Base-by-base conservation (phyloP, 2,888 invertebrate genomes). In the Acanthoscelides obtectus region DNA sequence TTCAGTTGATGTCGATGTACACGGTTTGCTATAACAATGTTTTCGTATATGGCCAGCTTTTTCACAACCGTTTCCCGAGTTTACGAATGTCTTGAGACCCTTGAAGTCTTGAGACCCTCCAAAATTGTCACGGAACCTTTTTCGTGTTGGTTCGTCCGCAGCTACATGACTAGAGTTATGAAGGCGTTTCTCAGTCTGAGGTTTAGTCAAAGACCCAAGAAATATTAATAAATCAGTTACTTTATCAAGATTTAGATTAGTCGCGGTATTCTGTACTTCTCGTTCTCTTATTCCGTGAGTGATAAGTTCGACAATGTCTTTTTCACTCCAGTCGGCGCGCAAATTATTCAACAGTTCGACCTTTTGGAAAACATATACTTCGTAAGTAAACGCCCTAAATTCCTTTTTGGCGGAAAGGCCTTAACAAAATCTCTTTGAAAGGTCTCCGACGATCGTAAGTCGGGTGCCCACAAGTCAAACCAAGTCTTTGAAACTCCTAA, bases 351-450 rank as follows among this genome's bases (percentile, higher is more conserved):
- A 69, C 65, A 75, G 65, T 20, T 71, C 22, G 1, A 68, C 68
- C 45, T 77, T 79, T 71, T 78, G 27, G 71, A 75, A 74, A 63
- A 79, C 76, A 73, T 79, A 77, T 4, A 73, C 22, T 25, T 72
- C 74, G 67, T 77, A 78, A 5, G 75, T 63, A 77, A 75, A 2
- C 72, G 69, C 63, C 78, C 77, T 20, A 78, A 68, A 74, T 72
- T 77, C 63, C 70, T 69, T 64, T 71, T 75, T 0, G 70, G 75
- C 22, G 78, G 79, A 74, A 79, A 79, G 22, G 78, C 77, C 21
- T 77, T 77, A 12, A 70, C 19, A 77, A 78, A 79, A 22, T 79
- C 77, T 22, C 75, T 66, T 64, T 75, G 71, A 75, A 77, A 79
- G 22, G 66, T 70, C 20, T 67, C 69, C 75, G 77, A 79, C 69